Conservation (phyloP, 2,888 invertebrate species). For the Megalurothrips usitatus region DNA sequence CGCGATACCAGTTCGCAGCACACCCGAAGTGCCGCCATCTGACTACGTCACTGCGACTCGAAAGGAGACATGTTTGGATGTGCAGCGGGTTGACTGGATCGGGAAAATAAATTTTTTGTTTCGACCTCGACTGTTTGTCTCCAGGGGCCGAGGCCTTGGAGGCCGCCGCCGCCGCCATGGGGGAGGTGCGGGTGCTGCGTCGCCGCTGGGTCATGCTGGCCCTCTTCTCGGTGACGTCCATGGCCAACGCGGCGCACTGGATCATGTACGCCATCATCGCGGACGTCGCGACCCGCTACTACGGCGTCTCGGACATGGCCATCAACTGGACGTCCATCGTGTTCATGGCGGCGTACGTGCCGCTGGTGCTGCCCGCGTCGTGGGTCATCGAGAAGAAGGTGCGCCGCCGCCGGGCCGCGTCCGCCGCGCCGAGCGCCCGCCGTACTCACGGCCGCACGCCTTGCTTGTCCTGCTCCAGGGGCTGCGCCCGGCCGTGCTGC, state of each 20-base stretch:
- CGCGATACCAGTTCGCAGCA: neutral
- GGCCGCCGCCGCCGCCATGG: slow-evolving; percentile 10
- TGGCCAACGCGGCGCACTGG: slow-evolving; percentile 56
- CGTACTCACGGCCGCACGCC: no score
- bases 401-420: slow-evolving; percentile 31
- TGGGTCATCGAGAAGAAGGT: slow-evolving; percentile 38
- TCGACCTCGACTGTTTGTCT: neutral
- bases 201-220: slow-evolving; percentile 51
- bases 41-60: neutral
- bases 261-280: slow-evolving; percentile 54
- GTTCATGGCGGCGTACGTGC: slow-evolving; percentile 58
- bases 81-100: neutral
- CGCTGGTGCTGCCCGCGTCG: slow-evolving; percentile 57
- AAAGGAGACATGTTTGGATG: no score
- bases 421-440: no score
- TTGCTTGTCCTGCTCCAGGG: slow-evolving; percentile 51
- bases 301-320: slow-evolving; percentile 42
- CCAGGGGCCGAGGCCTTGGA: neutral
- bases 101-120: neutral
- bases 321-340: slow-evolving; percentile 60
- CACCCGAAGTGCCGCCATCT: neutral
- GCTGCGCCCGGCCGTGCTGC: slow-evolving; percentile 50
- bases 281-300: slow-evolving; percentile 46
- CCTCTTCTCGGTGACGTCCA: slow-evolving; percentile 51
- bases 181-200: slow-evolving; percentile 40